phyloP scores from a whole-genome alignment of 2,113 vertebrate genomes.

The Dasyurus viverrinus region DNA sequence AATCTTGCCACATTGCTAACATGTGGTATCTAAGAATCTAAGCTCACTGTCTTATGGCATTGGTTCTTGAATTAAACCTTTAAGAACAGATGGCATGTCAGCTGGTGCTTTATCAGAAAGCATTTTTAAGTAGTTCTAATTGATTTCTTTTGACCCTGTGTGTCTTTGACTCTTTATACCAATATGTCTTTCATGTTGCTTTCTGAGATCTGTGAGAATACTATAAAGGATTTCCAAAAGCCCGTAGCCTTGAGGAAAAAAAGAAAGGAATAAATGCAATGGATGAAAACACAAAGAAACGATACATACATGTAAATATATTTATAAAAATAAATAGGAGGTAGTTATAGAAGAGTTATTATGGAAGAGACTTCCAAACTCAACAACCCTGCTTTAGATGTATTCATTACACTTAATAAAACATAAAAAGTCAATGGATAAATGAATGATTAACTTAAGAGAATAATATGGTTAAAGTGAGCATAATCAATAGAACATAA shows the following conservation, averaged over 20 bases:
- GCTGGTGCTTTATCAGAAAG: constrained; percentile 1
- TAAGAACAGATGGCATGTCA: constrained; percentile 1
- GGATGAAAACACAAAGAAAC: background rate
- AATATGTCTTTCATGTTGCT: background rate
- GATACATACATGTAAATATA: too few species aligned
- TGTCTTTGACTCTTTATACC: background rate
- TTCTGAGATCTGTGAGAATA: background rate
- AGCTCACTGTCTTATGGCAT: background rate
- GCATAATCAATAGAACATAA: background rate
- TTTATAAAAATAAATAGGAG: too few species aligned
- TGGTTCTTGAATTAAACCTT: background rate
- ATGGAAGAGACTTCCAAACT: background rate
- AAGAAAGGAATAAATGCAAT: background rate
- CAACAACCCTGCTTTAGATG: background rate
- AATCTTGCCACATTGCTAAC: background rate
- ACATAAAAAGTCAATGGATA: background rate
- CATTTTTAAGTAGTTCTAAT: constrained; percentile 2
- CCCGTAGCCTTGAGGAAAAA: background rate
- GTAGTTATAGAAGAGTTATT: too few species aligned
- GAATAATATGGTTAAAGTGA: background rate
- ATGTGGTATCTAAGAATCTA: background rate
- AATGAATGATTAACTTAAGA: background rate
- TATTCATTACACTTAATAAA: background rate
- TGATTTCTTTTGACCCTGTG: constrained; percentile 1
- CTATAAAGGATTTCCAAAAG: background rate